These are phyloP conservation scores for Aculops lycopersici DNA, from an alignment of 1,140 invertebrate genomes.

Conservation along the genomic window DNA sequence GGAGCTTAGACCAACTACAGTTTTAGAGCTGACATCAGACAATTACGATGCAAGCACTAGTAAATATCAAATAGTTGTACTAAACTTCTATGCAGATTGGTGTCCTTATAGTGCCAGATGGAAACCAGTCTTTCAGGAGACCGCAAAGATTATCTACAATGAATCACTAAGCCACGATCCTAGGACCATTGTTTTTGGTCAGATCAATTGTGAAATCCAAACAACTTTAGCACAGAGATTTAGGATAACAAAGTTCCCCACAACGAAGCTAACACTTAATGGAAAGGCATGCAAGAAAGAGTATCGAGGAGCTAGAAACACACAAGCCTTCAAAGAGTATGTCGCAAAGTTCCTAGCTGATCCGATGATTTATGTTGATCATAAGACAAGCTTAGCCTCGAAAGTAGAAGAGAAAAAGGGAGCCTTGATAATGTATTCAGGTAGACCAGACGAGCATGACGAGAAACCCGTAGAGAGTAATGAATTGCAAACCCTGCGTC, in stretches of 20 bases:
- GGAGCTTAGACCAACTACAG: too few relatives aligned
- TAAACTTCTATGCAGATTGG: conserved; percentile 15
- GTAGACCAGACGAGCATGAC: conserved; percentile 26
- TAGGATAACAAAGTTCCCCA: conserved; percentile 92
- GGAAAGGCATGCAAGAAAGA: conserved; percentile 72
- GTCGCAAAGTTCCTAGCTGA: conserved; percentile 59
- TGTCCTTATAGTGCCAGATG: conserved; percentile 55
- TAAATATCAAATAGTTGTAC: conserved; percentile 11
- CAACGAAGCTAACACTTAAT: conserved; percentile 76
- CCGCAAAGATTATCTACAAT: conserved; percentile 46
- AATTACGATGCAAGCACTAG: too few relatives aligned
- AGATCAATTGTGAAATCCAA: conserved; percentile 84
- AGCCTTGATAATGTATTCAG: conserved; percentile 69
- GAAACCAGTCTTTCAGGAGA: conserved; percentile 81
- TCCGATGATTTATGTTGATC: conserved; percentile 41
- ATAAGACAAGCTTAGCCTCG: conserved; percentile 31
- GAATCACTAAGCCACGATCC: conserved; percentile 27
- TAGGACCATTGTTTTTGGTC: conserved; percentile 51
- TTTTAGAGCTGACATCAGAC: too few relatives aligned
- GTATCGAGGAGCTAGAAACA: conserved; percentile 49
- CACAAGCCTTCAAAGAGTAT: conserved; percentile 53
- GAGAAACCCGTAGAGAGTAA: conserved; percentile 19
- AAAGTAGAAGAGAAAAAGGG: conserved; percentile 32
- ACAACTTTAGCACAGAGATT: conserved; percentile 48
- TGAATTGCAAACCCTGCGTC: conserved; percentile 40